Percentiles rank a stretch among this genome's conserved stretches.
These are phyloP conservation scores for Coilia nasus DNA, from an alignment of 2,797 vertebrate genomes.

Conservation along the genomic window DNA sequence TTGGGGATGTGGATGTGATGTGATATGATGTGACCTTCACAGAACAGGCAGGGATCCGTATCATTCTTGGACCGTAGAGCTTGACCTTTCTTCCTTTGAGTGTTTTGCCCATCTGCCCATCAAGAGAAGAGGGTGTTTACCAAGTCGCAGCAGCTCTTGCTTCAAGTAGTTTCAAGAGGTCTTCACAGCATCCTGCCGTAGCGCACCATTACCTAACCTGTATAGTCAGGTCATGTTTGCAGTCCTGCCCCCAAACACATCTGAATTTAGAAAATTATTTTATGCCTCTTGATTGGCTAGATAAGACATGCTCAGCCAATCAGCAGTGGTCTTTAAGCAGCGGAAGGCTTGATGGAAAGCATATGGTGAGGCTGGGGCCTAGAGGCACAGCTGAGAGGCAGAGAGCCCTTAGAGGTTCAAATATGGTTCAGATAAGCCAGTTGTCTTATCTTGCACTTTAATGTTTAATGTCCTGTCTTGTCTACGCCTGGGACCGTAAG, in stretches of 20 bases:
- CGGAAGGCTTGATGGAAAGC: not conserved
- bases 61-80: not conserved
- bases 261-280: not conserved
- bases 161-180: not conserved
- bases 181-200: not conserved
- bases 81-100: not conserved
- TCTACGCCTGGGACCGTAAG: too few relatives aligned
- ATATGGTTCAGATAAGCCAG: too few relatives aligned
- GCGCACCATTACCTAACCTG: not conserved
- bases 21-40: constrained; percentile 8
- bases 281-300: not conserved
- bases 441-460: too few relatives aligned
- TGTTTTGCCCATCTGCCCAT: not conserved
- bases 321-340: not conserved
- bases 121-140: not conserved
- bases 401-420: not conserved
- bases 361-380: not conserved
- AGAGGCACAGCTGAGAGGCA: not conserved
- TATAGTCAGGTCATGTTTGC: not conserved
- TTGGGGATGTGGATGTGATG: not conserved
- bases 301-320: not conserved
- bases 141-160: not conserved
- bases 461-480: too few relatives aligned
- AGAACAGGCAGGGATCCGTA: not conserved
- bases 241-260: not conserved